Base-by-base conservation (phyloP, 2,888 invertebrate genomes). In the Rhopalosiphum nymphaeae region DNA sequence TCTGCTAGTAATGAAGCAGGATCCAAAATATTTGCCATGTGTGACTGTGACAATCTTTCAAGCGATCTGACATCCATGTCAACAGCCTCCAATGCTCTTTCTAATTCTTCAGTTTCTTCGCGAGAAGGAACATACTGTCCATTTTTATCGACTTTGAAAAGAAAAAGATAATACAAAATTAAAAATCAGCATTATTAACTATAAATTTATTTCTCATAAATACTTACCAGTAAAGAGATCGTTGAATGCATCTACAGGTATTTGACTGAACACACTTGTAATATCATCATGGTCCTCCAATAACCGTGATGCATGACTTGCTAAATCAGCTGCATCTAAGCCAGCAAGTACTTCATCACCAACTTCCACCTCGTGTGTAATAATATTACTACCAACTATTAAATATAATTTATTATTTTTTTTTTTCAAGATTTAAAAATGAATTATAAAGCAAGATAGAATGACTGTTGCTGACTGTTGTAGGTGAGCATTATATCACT, bases 91-190 rank as follows among this genome's bases (percentile, higher is more conserved):
- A 98, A 96, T 21, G 98, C 98, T 94, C 98, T 97, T 95, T 98
- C 98, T 95, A 98, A 96, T 96, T 98, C 98, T 95, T 98, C 98
- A 67, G 98, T 97, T 96, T 98, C 98, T 95, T 98, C 98, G 95
- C 97, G 97, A 91, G 97, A 97, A 78, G 97, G 97, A 95, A 97
- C 97, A 95, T 97, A 97, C 95, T 97, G 97, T n/a, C 97, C 97
- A 95, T 97, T 97, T 96, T 97, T 97, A 95, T 97, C 97, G 95
- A 97, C 97, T 97, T 78, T 95, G 29, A 96, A 95, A 95, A 95
- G 94, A 94, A 95, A 89, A 44, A 49, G 86, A 49, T 42, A 5
- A 87, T 29, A 42, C 3, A 67, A 4, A 85, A 46, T 84, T 67
- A 21, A 42, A 53, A 78, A 53, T 84, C 78, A 78, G 21, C 78